Percentiles rank a stretch among this genome's conserved stretches.
phyloP scores from a whole-genome alignment of 1,140 invertebrate genomes.

The Nephotettix cincticeps region DNA sequence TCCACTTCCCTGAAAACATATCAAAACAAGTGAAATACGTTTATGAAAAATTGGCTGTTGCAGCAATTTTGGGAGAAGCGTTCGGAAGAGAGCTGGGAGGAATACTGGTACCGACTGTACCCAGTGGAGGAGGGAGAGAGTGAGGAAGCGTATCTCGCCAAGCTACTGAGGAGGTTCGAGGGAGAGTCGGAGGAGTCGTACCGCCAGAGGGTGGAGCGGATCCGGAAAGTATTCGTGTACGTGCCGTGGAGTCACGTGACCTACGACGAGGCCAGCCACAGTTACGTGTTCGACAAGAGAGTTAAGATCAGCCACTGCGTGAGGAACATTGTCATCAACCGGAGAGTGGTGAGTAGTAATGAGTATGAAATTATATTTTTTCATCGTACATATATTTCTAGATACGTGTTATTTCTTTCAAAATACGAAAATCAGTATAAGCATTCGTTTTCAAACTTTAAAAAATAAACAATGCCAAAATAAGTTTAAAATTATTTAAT shows the following conservation, averaged over 20 bases:
- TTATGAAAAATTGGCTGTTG: too few relatives aligned
- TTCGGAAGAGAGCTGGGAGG: neutral
- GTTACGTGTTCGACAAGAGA: neutral
- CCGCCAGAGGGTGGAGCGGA: neutral
- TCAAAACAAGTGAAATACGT: too few relatives aligned
- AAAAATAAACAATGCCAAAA: too few relatives aligned
- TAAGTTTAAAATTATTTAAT: too few relatives aligned
- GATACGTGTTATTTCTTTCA: too few relatives aligned
- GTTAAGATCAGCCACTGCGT: neutral
- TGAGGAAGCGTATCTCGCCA: neutral
- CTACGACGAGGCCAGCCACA: neutral
- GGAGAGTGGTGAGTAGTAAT: neutral
- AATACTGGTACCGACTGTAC: neutral
- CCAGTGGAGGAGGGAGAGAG: neutral
- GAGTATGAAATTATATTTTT: too few relatives aligned
- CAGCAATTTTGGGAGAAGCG: neutral
- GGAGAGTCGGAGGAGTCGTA: neutral
- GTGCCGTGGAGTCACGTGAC: neutral
- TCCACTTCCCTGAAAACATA: too few relatives aligned
- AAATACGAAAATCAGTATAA: too few relatives aligned
- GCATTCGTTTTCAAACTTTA: too few relatives aligned
- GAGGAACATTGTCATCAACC: neutral
- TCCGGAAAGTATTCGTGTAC: neutral
- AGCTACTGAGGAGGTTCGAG: constrained; percentile 1
- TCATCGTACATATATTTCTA: too few relatives aligned